phyloP scores from a whole-genome alignment of 2,888 invertebrate genomes.

The Rhamnusium bicolor region DNA sequence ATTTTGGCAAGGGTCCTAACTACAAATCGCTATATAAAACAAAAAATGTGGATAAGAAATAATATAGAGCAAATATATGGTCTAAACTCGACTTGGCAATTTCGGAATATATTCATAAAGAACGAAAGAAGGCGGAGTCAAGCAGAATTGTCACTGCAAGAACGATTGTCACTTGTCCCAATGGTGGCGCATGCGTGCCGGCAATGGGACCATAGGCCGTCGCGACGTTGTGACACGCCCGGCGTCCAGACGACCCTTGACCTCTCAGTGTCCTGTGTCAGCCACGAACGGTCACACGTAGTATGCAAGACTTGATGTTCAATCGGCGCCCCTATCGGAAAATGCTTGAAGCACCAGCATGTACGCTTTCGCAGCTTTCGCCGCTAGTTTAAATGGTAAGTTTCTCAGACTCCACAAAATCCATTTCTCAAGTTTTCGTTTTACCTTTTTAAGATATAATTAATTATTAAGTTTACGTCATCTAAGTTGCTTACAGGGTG shows the following conservation, averaged over 20 bases:
- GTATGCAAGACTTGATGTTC: slow-evolving; percentile 43
- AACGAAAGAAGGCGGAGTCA: slow-evolving; percentile 64
- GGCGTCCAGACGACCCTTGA: slow-evolving; percentile 70
- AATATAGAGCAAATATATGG: background rate
- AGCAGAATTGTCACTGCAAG: slow-evolving; percentile 69
- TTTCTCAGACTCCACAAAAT: slow-evolving; percentile 16
- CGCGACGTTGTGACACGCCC: slow-evolving; percentile 71
- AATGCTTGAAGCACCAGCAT: slow-evolving; percentile 7
- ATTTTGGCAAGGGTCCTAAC: background rate
- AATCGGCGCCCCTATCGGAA: slow-evolving; percentile 43
- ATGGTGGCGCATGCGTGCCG: slow-evolving; percentile 67
- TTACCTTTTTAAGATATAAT: background rate
- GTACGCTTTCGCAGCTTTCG: slow-evolving; percentile 19
- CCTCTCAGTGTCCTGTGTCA: slow-evolving; percentile 68
- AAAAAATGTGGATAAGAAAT: background rate
- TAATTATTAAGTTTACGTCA: background rate
- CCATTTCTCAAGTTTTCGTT: slow-evolving; percentile 5
- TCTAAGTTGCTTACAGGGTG: background rate
- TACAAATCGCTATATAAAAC: background rate
- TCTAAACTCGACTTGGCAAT: slow-evolving; percentile 6
- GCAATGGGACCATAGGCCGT: slow-evolving; percentile 69
- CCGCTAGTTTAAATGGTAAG: slow-evolving; percentile 17
- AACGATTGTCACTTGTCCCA: slow-evolving; percentile 70
- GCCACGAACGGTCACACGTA: slow-evolving; percentile 55
- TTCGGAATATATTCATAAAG: slow-evolving; percentile 24